phyloP scores from a whole-genome alignment of 2,888 invertebrate species.

The Polydesmus complanatus region DNA sequence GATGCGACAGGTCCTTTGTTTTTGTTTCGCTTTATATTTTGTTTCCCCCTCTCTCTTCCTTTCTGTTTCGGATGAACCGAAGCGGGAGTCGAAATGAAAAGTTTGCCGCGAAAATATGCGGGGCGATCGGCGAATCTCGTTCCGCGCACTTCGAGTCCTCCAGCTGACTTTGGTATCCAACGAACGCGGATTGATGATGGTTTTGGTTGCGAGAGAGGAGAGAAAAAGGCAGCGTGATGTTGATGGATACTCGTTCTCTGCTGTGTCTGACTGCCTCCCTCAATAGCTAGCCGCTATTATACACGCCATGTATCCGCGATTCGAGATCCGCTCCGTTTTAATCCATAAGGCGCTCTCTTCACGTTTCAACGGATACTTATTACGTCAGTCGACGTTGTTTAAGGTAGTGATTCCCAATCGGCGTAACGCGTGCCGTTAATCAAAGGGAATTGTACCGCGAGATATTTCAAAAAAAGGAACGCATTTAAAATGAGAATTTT shows the following conservation, averaged over 20 bases:
- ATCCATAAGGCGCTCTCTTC: background rate
- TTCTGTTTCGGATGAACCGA: background rate
- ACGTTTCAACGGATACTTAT: background rate
- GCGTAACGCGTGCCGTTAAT: too few species aligned
- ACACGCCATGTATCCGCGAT: background rate
- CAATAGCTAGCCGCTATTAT: background rate
- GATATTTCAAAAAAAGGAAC: too few species aligned
- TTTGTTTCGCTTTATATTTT: background rate
- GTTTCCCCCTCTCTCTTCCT: too few species aligned
- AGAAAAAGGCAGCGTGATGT: background rate
- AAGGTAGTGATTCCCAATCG: too few species aligned
- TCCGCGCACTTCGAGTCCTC: too few species aligned
- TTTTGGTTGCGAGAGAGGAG: background rate
- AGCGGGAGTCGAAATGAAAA: background rate
- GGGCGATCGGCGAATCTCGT: background rate
- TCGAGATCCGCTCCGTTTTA: too few species aligned
- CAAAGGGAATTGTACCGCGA: too few species aligned
- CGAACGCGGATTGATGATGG: background rate
- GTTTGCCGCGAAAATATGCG: background rate
- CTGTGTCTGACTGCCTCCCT: background rate
- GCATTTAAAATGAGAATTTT: too few species aligned
- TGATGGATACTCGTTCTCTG: background rate
- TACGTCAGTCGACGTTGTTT: too few species aligned
- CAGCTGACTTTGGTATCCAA: background rate
- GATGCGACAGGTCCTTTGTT: background rate